Evolutionary conservation across 92 coral and sea anemone species (phyloP), one percentile per base, ranked within the genome.

Genomic region (Zoanthus sansibaricus): DNA sequence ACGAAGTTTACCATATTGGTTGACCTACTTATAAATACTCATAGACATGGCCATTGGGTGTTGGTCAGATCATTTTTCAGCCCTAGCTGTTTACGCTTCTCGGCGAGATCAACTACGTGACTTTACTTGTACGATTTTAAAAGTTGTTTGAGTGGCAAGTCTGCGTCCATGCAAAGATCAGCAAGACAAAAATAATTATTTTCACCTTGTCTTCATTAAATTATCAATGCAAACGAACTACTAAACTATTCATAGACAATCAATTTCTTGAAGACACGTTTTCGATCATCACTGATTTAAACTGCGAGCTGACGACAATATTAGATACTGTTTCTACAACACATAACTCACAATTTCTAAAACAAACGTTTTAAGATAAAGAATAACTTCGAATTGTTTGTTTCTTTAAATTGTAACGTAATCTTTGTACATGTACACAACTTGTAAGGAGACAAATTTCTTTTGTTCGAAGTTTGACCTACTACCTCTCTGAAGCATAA

Each of bases 1-100:
- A 80, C 4, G 37, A 64, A 80, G 46, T 66, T 46, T 45, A 46
- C 62, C 46, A 76, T 18, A 20, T 15, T 18, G 4, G 66, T 25
- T 62, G 59, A 80, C 66, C 30, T 12, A 46, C 21, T 72, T 58
- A 42, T 37, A 31, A 76, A 49, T 58, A 54, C 85, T 20, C 59
- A 64, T 80, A 37, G 42, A 37, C 42, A 37, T 37, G 42, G 42
- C 42, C 42, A 37, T 2, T 2, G 85, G 85, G 85, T 80, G 85
- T 80, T 80, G 85, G 85, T 80, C 85, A 59, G 30, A 32, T 45
- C 8, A 6, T 11, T 72, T 11, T 80, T 64, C 84, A 80, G 85
- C 73, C 30, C 85, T 7, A 42, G 52, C 85, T 31, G 46, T 69
- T 62, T 64, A 78, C 33, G 74, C 42, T 64, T 62, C n/a, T 14